Conservation (phyloP, 2,888 invertebrate species). For the Steinernema scapterisci region DNA sequence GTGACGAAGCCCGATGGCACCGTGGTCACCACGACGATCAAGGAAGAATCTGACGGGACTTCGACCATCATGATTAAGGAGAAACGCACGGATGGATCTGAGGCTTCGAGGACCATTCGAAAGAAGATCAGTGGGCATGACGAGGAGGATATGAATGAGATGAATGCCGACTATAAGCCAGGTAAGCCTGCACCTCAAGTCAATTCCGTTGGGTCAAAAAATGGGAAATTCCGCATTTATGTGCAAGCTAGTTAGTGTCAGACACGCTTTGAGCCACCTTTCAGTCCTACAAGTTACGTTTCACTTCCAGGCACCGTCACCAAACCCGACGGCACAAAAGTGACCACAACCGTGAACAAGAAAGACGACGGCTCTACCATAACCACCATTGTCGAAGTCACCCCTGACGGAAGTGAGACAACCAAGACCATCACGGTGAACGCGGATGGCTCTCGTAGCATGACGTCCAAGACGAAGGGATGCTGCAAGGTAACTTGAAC, state of each 20-base stretch:
- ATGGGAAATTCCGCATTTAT: no score
- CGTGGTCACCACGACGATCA: not conserved
- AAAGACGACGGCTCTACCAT: not conserved
- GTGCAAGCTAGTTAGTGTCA: no score
- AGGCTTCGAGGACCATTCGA: not conserved
- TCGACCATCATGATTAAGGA: not conserved
- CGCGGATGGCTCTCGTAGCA: not conserved
- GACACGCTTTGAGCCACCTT: no score
- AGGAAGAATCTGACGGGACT: not conserved
- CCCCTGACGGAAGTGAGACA: not conserved
- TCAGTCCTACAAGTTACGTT: no score
- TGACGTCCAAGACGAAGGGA: not conserved
- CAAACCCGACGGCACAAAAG: conserved; percentile 7
- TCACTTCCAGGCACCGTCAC: not conserved
- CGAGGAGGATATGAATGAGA: not conserved
- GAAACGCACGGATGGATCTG: not conserved
- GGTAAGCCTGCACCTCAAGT: no score
- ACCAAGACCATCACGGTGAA: not conserved
- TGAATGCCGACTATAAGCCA: not conserved
- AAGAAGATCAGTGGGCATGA: not conserved
- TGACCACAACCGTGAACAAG: not conserved
- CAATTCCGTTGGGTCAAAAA: no score
- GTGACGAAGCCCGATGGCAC: conserved; percentile 1
- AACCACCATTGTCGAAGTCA: not conserved
- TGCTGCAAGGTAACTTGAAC: no score